Percentiles rank a stretch among this genome's conserved stretches.
phyloP scores from a whole-genome alignment of 2,113 vertebrate species.

The Gorilla gorilla region DNA sequence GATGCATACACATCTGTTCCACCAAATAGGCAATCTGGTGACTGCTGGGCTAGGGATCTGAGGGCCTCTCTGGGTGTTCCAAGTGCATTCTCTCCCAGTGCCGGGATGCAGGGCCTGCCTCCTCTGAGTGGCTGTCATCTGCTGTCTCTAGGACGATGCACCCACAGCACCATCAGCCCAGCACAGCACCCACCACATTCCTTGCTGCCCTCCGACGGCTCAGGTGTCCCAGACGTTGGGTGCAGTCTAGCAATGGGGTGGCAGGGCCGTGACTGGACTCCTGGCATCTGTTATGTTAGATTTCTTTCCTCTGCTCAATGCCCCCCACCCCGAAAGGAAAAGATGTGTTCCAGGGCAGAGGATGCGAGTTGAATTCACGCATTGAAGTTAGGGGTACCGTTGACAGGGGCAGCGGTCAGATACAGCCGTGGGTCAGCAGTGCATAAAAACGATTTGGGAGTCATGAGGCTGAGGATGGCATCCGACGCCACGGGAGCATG shows the following conservation, averaged over 20 bases:
- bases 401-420: not conserved
- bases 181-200: rapidly evolving
- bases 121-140: not conserved
- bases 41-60: not conserved
- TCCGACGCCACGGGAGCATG: rapidly evolving
- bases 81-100: rapidly evolving
- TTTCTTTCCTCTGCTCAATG: not conserved
- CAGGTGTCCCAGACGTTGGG: not conserved
- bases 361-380: rapidly evolving
- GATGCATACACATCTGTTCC: rapidly evolving
- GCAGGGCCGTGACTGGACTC: not conserved
- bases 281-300: rapidly evolving
- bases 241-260: rapidly evolving
- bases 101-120: not conserved
- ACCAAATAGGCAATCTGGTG: not conserved
- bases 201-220: not conserved
- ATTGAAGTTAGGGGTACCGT: rapidly evolving
- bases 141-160: rapidly evolving
- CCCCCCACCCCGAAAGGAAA: rapidly evolving
- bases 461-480: rapidly evolving
- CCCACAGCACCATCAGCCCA: rapidly evolving
- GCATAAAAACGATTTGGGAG: not conserved
- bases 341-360: not conserved
- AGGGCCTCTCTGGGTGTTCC: not conserved
- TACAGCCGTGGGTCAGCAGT: rapidly evolving